Evolutionary conservation across 2,113 vertebrate genomes (phyloP).

Genomic region (Brachirus orientalis): DNA sequence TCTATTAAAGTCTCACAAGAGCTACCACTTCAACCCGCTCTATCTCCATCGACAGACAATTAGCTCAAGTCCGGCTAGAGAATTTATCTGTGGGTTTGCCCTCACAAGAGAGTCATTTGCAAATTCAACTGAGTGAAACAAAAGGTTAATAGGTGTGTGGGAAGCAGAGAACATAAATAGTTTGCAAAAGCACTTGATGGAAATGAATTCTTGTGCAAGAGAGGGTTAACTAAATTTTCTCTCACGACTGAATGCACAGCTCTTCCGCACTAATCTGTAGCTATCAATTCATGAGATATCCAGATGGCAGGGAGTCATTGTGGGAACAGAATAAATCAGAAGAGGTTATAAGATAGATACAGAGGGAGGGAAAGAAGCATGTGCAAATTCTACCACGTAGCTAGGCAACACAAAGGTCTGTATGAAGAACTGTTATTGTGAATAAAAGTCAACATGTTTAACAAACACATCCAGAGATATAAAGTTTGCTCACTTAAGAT

Average conservation of each 20-base stretch:
- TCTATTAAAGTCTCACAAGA: slow-evolving; percentile 17
- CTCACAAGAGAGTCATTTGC: slow-evolving; percentile 50
- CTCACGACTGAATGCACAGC: slow-evolving; percentile 16
- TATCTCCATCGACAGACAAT: slow-evolving; percentile 54
- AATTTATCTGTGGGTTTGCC: slow-evolving; percentile 48
- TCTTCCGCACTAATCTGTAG: slow-evolving; percentile 38
- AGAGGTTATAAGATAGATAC: slow-evolving; percentile 42
- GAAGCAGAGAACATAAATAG: slow-evolving; percentile 42
- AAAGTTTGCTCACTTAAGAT: no score
- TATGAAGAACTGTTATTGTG: no score
- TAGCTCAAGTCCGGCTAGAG: slow-evolving; percentile 27
- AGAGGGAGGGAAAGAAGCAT: background rate
- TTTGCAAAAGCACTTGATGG: slow-evolving; percentile 34
- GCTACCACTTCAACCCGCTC: slow-evolving; percentile 32
- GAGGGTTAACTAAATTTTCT: slow-evolving; percentile 50
- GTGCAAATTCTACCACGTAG: no score
- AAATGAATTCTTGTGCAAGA: slow-evolving; percentile 41
- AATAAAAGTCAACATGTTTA: no score
- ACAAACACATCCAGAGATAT: no score
- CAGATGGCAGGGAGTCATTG: slow-evolving; percentile 45
- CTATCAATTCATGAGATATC: slow-evolving; percentile 43
- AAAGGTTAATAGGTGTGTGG: slow-evolving; percentile 63
- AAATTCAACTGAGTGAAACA: slow-evolving; percentile 59
- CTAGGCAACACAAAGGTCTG: no score
- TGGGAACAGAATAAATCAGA: slow-evolving; percentile 51